phyloP scores from a whole-genome alignment of 2,888 invertebrate genomes.

The Hartigia nigra region DNA sequence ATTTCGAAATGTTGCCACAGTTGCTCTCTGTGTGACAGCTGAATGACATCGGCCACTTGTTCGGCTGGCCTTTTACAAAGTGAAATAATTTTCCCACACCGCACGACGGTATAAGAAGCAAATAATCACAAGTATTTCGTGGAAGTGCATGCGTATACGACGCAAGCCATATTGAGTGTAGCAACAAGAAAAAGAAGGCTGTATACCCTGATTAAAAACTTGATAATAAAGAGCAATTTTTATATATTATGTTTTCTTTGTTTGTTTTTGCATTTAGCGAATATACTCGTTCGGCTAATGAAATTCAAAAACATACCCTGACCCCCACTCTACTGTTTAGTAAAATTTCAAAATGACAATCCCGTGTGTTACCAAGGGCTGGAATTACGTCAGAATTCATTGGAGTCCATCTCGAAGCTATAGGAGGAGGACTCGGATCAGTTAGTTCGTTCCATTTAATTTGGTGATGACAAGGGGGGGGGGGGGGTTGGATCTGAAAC shows the following conservation, averaged over 20 bases:
- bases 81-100: neutral
- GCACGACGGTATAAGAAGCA: neutral
- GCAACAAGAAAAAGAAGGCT: neutral
- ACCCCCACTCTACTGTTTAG: neutral
- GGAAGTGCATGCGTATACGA: neutral
- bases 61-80: neutral
- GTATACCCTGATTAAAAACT: too few relatives aligned
- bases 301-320: neutral
- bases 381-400: neutral
- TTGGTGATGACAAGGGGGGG: neutral
- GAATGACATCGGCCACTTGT: neutral
- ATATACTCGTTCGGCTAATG: neutral
- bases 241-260: too few relatives aligned
- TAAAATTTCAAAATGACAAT: neutral
- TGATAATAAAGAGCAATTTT: too few relatives aligned
- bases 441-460: constrained; percentile 5
- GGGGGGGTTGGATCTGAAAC: neutral
- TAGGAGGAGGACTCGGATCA: neutral
- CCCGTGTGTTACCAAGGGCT: too few relatives aligned
- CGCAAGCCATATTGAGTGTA: neutral
- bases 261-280: neutral
- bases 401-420: neutral
- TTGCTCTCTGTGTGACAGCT: neutral
- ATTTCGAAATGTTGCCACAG: neutral
- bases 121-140: neutral